phyloP scores from a whole-genome alignment of 2,888 invertebrate species.

The Thera britannica region DNA sequence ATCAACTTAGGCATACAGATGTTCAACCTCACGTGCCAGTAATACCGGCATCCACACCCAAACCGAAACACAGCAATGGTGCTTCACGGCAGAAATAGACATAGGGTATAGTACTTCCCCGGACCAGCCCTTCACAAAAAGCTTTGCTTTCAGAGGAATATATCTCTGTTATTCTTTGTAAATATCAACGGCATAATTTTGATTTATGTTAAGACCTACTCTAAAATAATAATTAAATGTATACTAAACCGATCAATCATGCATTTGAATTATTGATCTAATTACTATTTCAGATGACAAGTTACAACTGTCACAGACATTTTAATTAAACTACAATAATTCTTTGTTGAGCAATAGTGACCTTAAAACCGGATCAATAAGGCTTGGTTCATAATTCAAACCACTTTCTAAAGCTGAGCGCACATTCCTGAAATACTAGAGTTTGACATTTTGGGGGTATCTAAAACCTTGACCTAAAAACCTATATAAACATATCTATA shows the following conservation, averaged over 20 bases:
- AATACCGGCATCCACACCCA: too few relatives aligned
- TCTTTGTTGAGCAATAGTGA: conserved; percentile 31
- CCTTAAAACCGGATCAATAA: conserved; percentile 29
- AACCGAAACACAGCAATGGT: too few relatives aligned
- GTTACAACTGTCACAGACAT: conserved; percentile 59
- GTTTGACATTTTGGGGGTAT: not conserved
- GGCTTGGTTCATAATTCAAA: conserved; percentile 3
- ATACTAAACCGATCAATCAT: conserved; percentile 52
- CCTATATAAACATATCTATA: too few relatives aligned
- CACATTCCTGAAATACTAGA: conserved; percentile 3
- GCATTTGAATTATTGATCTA: conserved; percentile 49
- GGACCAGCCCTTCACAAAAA: too few relatives aligned
- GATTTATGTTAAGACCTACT: not conserved
- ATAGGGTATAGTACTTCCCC: too few relatives aligned
- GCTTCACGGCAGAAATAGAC: too few relatives aligned
- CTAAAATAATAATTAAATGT: not conserved
- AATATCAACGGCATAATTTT: not conserved
- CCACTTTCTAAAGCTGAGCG: not conserved
- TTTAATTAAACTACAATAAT: conserved; percentile 50
- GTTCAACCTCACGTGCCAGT: too few relatives aligned
- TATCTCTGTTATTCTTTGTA: too few relatives aligned
- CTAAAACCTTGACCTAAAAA: not conserved
- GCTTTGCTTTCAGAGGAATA: too few relatives aligned
- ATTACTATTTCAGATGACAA: conserved; percentile 56
- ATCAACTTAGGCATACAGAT: too few relatives aligned